phyloP scores from a whole-genome alignment of 1,140 invertebrate species.

The Saccostrea echinata region DNA sequence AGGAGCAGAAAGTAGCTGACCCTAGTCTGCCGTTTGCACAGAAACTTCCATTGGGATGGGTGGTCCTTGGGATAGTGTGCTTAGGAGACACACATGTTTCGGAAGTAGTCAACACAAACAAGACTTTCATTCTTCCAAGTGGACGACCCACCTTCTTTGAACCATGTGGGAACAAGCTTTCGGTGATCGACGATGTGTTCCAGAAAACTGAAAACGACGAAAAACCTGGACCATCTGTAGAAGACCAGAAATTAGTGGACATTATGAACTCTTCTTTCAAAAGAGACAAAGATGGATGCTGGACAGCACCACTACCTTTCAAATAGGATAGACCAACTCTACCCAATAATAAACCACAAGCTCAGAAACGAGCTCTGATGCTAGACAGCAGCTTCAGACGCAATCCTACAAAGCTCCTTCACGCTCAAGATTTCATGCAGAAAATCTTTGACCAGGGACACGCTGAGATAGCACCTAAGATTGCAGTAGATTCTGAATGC shows the following conservation, averaged over 20 bases:
- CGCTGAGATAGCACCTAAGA: no score
- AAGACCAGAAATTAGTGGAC: conserved; percentile 41
- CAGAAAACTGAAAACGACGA: conserved; percentile 48
- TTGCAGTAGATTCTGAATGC: conserved; percentile 38
- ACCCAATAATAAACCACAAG: conserved; percentile 52
- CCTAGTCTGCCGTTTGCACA: conserved; percentile 53
- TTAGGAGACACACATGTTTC: no score
- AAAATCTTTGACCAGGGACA: no score
- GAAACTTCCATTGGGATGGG: conserved; percentile 59
- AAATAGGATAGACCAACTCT: conserved; percentile 4
- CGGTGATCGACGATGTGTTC: conserved; percentile 40
- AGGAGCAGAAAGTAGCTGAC: conserved; percentile 45
- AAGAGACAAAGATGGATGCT: conserved; percentile 42
- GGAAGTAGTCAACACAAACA: no score
- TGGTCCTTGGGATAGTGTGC: no score
- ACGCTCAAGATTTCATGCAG: conserved; percentile 47
- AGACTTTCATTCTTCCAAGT: conserved; percentile 34
- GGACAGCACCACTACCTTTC: conserved; percentile 58
- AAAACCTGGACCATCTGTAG: conserved; percentile 43
- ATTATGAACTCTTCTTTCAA: conserved; percentile 52
- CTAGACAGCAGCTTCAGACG: conserved; percentile 40
- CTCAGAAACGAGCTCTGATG: conserved; percentile 26
- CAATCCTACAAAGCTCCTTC: conserved; percentile 37
- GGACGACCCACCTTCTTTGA: conserved; percentile 32
- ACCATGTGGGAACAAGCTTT: conserved; percentile 51